These are phyloP conservation scores for Reinhardtius hippoglossoides DNA, from an alignment of 2,113 vertebrate genomes.

Conservation along the genomic window DNA sequence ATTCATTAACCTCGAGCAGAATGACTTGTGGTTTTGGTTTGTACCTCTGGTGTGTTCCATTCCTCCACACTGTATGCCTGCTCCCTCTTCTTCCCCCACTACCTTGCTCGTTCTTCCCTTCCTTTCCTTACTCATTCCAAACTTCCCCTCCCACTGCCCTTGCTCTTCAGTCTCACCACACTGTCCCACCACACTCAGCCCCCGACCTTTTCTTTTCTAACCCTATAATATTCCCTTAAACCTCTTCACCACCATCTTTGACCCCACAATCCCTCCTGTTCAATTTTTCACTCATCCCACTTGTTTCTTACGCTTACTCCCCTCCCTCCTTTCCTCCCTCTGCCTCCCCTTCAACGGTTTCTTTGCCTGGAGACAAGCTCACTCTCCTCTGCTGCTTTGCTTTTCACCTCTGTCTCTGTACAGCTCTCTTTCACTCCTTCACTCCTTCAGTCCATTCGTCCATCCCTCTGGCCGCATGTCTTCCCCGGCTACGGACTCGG, in stretches of 20 bases:
- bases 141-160: neutral
- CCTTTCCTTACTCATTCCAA: slow-evolving; percentile 11
- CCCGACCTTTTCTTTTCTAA: neutral
- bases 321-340: neutral
- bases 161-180: neutral
- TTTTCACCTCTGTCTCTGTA: slow-evolving; percentile 59
- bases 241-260: slow-evolving; percentile 16
- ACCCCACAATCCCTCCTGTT: slow-evolving; percentile 40
- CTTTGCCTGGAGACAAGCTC: slow-evolving; percentile 77
- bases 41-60: slow-evolving; percentile 37
- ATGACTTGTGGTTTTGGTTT: slow-evolving; percentile 62
- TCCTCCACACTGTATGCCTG: slow-evolving; percentile 26
- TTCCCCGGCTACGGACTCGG: slow-evolving; percentile 28
- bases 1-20: slow-evolving; percentile 31
- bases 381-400: slow-evolving; percentile 59
- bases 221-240: slow-evolving; percentile 16
- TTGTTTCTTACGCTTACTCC: slow-evolving; percentile 30
- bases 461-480: slow-evolving; percentile 50
- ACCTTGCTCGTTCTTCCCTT: slow-evolving; percentile 10
- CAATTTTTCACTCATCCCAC: slow-evolving; percentile 46
- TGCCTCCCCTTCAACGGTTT: slow-evolving; percentile 34
- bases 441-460: slow-evolving; percentile 38
- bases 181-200: neutral
- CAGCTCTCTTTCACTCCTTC: slow-evolving; percentile 50
- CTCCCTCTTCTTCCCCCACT: neutral